A percentile compares a stretch with the other conserved stretches of the same genome.
These are phyloP conservation scores for Catostylus mosaicus DNA, from an alignment of 30 jellyfish, hydroid and myxozoan genomes.

Conservation along the genomic window DNA sequence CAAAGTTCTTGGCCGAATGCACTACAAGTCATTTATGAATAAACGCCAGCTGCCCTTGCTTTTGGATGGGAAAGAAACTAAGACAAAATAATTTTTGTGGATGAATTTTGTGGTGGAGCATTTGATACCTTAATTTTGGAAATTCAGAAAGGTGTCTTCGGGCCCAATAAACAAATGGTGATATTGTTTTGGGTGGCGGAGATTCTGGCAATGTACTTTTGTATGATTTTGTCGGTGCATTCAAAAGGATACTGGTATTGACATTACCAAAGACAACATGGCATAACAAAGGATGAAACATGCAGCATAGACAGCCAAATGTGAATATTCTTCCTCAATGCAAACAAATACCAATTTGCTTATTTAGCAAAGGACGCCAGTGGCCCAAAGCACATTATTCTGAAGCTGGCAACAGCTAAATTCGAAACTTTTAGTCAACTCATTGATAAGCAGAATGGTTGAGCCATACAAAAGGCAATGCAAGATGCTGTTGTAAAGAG, in stretches of 20 bases:
- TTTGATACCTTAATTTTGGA: constrained; percentile 95
- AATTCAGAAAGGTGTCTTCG: constrained; percentile 96
- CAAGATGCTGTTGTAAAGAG: constrained; percentile 91
- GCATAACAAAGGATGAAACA: constrained; percentile 95
- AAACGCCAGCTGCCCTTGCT: constrained; percentile 99
- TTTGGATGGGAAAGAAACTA: constrained; percentile 98
- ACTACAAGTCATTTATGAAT: constrained; percentile 94
- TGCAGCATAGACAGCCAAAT: constrained; percentile 99
- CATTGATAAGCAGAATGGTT: constrained; percentile 57
- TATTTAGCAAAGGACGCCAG: constrained; percentile 95
- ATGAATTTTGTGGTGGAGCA: constrained; percentile 99
- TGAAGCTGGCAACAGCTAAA: constrained; percentile 74
- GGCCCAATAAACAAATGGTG: constrained; percentile 98
- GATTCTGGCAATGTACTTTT: constrained; percentile 90
- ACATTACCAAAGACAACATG: constrained; percentile 90
- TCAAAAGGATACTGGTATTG: constrained; percentile 92
- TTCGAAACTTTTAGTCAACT: constrained; percentile 62
- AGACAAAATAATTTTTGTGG: constrained; percentile 94
- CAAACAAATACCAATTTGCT: constrained; percentile 93
- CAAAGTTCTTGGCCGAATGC: too few relatives aligned
- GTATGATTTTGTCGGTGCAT: constrained; percentile 71
- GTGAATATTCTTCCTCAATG: constrained; percentile 91
- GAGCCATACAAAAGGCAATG: constrained; percentile 79
- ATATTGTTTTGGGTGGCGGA: constrained; percentile 99
- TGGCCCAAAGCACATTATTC: constrained; percentile 96